These are phyloP conservation scores for Nasonia giraulti DNA, from an alignment of 1,140 invertebrate genomes.

Conservation along the genomic window DNA sequence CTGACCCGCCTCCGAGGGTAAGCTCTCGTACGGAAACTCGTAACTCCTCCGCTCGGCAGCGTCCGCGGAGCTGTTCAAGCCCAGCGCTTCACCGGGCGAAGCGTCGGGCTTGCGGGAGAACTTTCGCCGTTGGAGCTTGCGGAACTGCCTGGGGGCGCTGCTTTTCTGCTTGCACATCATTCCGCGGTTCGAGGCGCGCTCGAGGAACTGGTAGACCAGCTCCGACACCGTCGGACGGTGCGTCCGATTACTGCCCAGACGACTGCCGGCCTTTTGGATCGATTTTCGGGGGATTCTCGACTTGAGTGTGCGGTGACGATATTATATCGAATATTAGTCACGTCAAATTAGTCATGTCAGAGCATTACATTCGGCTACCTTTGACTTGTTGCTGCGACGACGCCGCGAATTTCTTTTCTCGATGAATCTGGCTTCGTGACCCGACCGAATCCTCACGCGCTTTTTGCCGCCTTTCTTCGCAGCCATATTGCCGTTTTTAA, in stretches of 20 bases:
- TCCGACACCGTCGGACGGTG: conserved; percentile 53
- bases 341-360: no score
- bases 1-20: no score
- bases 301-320: no score
- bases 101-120: background rate
- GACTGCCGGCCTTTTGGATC: background rate
- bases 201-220: conserved; percentile 61
- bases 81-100: background rate
- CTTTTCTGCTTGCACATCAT: conserved; percentile 50
- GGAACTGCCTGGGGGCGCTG: conserved; percentile 57
- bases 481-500: background rate
- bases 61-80: background rate
- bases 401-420: background rate
- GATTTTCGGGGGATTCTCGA: background rate
- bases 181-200: conserved; percentile 46
- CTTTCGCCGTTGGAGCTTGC: conserved; percentile 24
- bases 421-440: conserved; percentile 10
- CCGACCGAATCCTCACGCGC: conserved; percentile 22
- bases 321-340: no score
- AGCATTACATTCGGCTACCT: background rate
- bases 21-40: no score
- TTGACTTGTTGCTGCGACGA: background rate
- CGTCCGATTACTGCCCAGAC: background rate
- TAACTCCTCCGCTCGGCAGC: no score
- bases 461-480: background rate